Evolutionary conservation across 2,113 vertebrate species (phyloP).

Genomic region (Chascanopsetta lugubris): DNA sequence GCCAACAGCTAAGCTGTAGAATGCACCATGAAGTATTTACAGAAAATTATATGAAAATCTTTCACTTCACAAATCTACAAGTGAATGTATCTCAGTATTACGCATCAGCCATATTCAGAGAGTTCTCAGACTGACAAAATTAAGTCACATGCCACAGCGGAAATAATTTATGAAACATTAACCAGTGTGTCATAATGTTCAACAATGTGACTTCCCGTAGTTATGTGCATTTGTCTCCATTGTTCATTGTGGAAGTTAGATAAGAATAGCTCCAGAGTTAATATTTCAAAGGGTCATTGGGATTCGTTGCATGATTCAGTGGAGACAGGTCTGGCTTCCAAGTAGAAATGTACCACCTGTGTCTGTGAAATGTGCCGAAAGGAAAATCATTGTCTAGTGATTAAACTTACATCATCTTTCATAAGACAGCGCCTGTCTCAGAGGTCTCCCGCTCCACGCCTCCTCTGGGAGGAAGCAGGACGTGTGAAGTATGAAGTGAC

Average conservation of each 20-base stretch:
- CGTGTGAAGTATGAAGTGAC: not conserved
- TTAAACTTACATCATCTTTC: constrained; percentile 17
- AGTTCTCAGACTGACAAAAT: too few species aligned
- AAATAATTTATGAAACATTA: too few species aligned
- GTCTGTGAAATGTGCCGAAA: constrained; percentile 8
- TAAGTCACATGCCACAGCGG: too few species aligned
- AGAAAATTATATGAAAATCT: too few species aligned
- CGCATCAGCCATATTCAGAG: too few species aligned
- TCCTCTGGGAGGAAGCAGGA: not conserved
- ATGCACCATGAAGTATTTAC: too few species aligned
- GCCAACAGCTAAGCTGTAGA: too few species aligned
- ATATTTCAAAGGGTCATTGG: constrained; percentile 12
- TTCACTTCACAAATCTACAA: too few species aligned
- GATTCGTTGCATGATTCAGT: constrained; percentile 28
- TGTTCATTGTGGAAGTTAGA: not conserved
- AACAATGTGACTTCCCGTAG: not conserved
- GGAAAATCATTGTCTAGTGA: constrained; percentile 18
- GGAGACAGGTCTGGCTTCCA: not conserved
- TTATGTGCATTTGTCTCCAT: constrained; percentile 4
- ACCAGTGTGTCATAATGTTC: not conserved
- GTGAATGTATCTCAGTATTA: too few species aligned
- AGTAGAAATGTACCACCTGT: constrained; percentile 5
- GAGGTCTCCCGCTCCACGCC: constrained; percentile 9
- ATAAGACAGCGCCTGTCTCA: constrained; percentile 1
- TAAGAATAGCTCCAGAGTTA: constrained; percentile 2